phyloP scores from a whole-genome alignment of 2,888 invertebrate species.

The Eupithecia centaureata region DNA sequence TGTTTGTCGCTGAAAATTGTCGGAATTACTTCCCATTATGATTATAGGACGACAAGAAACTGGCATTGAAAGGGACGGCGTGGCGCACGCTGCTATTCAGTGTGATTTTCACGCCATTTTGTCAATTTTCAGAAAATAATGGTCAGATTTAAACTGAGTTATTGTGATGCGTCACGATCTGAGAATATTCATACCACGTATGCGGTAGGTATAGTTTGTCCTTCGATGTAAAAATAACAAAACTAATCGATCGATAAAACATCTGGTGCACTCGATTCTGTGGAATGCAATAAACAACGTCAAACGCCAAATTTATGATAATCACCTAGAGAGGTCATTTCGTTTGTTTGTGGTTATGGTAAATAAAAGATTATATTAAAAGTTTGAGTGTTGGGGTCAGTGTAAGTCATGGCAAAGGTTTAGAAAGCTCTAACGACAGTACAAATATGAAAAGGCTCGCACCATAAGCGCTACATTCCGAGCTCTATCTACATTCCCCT shows the following conservation, averaged over 20 bases:
- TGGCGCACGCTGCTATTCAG: constrained; percentile 55
- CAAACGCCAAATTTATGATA: constrained; percentile 40
- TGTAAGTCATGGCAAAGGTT: constrained; percentile 58
- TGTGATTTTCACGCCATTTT: constrained; percentile 68
- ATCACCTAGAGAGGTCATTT: constrained; percentile 34
- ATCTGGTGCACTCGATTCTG: constrained; percentile 43
- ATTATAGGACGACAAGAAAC: constrained; percentile 74
- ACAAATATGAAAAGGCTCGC: constrained; percentile 70
- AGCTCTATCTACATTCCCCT: constrained; percentile 61
- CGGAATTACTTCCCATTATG: constrained; percentile 74
- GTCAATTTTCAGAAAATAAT: constrained; percentile 48
- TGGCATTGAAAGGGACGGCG: constrained; percentile 61
- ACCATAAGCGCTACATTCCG: constrained; percentile 65
- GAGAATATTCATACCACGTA: constrained; percentile 16
- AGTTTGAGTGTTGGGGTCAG: constrained; percentile 36
- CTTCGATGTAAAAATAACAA: constrained; percentile 38
- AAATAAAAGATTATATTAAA: constrained; percentile 38
- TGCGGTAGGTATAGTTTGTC: constrained; percentile 30
- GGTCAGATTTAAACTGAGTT: constrained; percentile 30
- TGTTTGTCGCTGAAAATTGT: constrained; percentile 69
- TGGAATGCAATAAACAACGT: constrained; percentile 46
- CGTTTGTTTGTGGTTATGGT: constrained; percentile 34
- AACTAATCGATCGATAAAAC: constrained; percentile 34
- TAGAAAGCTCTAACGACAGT: constrained; percentile 72
- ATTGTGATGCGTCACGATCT: constrained; percentile 37